Base-by-base conservation (phyloP, 2,113 vertebrate species). In the Meles meles region DNA sequence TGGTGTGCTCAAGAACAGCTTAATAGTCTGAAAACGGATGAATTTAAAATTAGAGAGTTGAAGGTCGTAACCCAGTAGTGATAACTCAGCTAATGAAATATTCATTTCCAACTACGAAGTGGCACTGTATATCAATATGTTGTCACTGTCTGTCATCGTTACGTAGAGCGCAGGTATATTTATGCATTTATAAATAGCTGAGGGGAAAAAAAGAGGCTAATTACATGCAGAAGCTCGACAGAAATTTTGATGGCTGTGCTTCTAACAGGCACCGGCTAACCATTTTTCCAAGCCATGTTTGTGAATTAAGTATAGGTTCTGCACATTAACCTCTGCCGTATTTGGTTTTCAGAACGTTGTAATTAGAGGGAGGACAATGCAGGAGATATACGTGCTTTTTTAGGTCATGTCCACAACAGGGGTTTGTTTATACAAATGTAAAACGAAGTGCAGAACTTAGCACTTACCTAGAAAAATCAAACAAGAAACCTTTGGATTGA, bases 61-160 rank as follows among this genome's bases (percentile, higher is more conserved):
- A 98, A 99, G 98, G 98, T 99, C 98, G 85, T 98, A 98, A 97
- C 98, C 98, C 94, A 97, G 91, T 2, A 98, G 97, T 98, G 98
- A 98, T 98, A 98, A 98, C 98, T 98, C 98, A 98, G 98, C 98
- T 99, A 97, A 99, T 99, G 98, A 98, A 98, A 98, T 99, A 98
- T 99, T 99, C 98, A 98, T 99, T 97, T 96, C 93, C 97, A 95
- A 57, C 80, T 97, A 94, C 42, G 83, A 98, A 98, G 97, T 98
- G 97, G 96, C 96, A 95, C 93, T 97, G 92, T 98, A 97, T 98
- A 98, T 98, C 98, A 98, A 93, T 98, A 97, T 94, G 98, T 98
- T 98, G 98, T 98, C 97, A 96, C 97, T 97, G 97, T 96, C 98
- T 98, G 98, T 97, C 91, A n/a, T 98, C 69, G 90, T 98, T 98